Evolutionary conservation across 2,113 vertebrate species (phyloP), one percentile per base, ranked within the genome.

Genomic region (Tachycineta bicolor): DNA sequence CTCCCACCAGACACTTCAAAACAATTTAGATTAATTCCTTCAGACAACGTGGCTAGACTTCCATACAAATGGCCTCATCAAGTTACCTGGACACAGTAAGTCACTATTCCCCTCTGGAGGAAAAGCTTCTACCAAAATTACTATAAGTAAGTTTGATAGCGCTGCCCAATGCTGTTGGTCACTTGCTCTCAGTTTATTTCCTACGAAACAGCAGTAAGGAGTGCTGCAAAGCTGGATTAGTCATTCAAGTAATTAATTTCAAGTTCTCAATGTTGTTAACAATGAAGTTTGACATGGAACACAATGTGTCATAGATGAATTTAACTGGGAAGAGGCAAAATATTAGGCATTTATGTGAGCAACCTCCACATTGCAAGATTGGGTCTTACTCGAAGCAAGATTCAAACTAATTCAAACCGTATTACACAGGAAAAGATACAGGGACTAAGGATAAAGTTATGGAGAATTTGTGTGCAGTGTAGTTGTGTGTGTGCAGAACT

Each of bases 111-210:
- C 8, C 31, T 62, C 34, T 83, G 46, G 22, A 91, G 50, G 23
- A 91, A 89, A 91, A 81, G 5, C 28, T 83, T 64, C 44, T 77
- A 50, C 64, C 26, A 62, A 77, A 87, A 81, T 69, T 70, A 58
- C 21, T 52, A 50, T 69, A 65, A 80, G 16, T 10, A 56, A 39
- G 12, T 79, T 47, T 59, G 34, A 29, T 44, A 44, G 26, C 37
- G 34, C 26, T 0, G 0, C 13, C 15, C 19, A 20, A 28, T 49
- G 39, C 47, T 71, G 10, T 39, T 65, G 49, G 43, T 60, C 14
- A 56, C 47, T 75, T 21, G 24, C 16, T 63, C 39, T 93, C 55
- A 31, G 25, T 78, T 82, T 67, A 34, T 79, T 92, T 83, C 69
- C 84, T 87, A 47, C 8, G 59, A 75, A 71, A 41, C 65, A 82